phyloP scores from a whole-genome alignment of 2,797 vertebrate species.

The Acipenser transmontanus region DNA sequence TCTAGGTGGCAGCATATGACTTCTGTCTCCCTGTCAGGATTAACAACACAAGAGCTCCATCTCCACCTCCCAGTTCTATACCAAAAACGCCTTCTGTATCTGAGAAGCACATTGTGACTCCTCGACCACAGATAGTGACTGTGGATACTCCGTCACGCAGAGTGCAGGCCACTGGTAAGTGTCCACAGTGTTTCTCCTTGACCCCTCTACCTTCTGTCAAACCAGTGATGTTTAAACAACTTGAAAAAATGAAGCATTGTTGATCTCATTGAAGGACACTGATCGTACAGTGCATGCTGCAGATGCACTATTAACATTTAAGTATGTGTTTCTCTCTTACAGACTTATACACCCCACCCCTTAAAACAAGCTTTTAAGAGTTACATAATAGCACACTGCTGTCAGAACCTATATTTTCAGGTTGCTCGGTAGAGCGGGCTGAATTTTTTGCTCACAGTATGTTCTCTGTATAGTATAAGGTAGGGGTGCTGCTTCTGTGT shows the following conservation, averaged over 20 bases:
- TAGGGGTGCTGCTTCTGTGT: too few relatives aligned
- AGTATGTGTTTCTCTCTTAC: too few relatives aligned
- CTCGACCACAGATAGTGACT: conserved; percentile 6
- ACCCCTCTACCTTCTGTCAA: background rate
- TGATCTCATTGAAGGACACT: background rate
- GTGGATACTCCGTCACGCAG: conserved; percentile 29
- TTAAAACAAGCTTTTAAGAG: too few relatives aligned
- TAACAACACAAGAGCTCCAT: conserved; percentile 37
- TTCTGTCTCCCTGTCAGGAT: conserved; percentile 65
- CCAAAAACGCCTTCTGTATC: conserved; percentile 22
- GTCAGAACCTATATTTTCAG: too few relatives aligned
- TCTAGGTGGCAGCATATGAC: conserved; percentile 58
- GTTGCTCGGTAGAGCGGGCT: too few relatives aligned
- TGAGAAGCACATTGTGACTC: conserved; percentile 25
- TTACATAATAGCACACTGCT: too few relatives aligned
- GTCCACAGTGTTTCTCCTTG: background rate
- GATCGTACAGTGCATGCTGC: too few relatives aligned
- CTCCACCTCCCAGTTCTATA: conserved; percentile 15
- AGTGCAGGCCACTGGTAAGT: conserved; percentile 70
- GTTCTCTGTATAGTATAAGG: too few relatives aligned
- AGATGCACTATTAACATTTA: too few relatives aligned
- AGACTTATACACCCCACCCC: too few relatives aligned
- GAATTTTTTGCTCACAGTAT: too few relatives aligned
- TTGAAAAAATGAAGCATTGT: background rate
- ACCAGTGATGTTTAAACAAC: background rate